Percentiles rank a stretch among this genome's conserved stretches.
These are phyloP conservation scores for Alexandromys oeconomus DNA, from an alignment of 2,797 vertebrate species.

Conservation along the genomic window DNA sequence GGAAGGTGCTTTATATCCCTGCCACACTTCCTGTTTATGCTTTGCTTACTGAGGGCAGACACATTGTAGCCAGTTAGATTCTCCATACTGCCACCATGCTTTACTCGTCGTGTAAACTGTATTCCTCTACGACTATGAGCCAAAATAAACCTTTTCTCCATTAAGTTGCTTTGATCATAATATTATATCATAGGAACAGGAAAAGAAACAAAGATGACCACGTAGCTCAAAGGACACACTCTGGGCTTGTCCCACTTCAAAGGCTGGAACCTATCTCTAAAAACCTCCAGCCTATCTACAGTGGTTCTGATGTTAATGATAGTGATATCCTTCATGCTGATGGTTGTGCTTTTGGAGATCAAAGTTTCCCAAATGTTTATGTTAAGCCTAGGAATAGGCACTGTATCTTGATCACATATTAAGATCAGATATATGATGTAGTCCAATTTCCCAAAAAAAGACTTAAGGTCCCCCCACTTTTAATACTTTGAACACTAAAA, in stretches of 20 bases:
- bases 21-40: background rate
- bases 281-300: background rate
- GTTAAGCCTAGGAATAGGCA: background rate
- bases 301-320: background rate
- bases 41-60: background rate
- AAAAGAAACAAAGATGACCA: background rate
- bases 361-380: background rate
- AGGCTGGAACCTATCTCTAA: background rate
- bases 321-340: background rate
- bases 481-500: constrained; percentile 14
- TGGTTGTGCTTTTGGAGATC: background rate
- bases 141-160: background rate
- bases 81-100: background rate
- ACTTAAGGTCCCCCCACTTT: background rate
- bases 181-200: background rate
- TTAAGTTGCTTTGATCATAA: background rate
- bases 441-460: constrained; percentile 19
- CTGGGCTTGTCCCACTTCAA: background rate
- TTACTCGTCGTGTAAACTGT: background rate
- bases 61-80: background rate
- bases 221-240: background rate
- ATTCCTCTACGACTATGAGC: background rate
- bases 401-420: background rate
- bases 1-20: too few species aligned
- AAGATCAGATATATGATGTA: background rate